phyloP scores from a whole-genome alignment of 2,797 vertebrate genomes.

The Syngnathus acus region DNA sequence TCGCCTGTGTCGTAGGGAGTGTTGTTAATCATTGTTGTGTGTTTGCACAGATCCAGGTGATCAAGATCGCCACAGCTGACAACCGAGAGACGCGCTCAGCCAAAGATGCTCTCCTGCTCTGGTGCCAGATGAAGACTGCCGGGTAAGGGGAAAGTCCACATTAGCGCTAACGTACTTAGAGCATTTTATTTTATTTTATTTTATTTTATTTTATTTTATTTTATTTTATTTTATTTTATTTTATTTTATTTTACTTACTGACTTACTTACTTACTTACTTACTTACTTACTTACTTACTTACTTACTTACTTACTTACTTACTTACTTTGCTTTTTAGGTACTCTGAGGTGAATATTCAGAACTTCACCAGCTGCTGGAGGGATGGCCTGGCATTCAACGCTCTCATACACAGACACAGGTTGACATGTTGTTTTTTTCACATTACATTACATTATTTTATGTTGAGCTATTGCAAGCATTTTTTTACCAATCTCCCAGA shows the following conservation, averaged over 20 bases:
- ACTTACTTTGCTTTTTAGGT: constrained; percentile 55
- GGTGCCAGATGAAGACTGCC: constrained; percentile 98
- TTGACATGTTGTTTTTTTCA: constrained; percentile 27
- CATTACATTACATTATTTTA: too few species aligned
- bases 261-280: neutral
- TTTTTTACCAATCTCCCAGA: too few species aligned
- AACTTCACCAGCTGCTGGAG: constrained; percentile 97
- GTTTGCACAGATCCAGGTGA: constrained; percentile 84
- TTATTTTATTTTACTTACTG: neutral
- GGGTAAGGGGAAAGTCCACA: constrained; percentile 70
- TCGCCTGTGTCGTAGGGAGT: neutral
- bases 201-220: neutral
- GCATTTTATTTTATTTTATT: neutral
- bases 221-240: too few species aligned
- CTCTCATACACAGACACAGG: constrained; percentile 94
- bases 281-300: too few species aligned
- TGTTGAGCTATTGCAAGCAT: too few species aligned
- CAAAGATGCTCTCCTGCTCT: constrained; percentile 90
- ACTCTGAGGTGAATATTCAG: constrained; percentile 91
- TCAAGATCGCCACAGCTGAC: constrained; percentile 92
- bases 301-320: too few species aligned
- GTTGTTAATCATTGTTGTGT: constrained; percentile 2
- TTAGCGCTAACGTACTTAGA: neutral
- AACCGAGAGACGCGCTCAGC: constrained; percentile 91
- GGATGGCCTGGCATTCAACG: constrained; percentile 91